A percentile compares a stretch with the other conserved stretches of the same genome.
These are phyloP conservation scores for Myotis daubentonii DNA, from an alignment of 2,797 vertebrate species.

Conservation along the genomic window DNA sequence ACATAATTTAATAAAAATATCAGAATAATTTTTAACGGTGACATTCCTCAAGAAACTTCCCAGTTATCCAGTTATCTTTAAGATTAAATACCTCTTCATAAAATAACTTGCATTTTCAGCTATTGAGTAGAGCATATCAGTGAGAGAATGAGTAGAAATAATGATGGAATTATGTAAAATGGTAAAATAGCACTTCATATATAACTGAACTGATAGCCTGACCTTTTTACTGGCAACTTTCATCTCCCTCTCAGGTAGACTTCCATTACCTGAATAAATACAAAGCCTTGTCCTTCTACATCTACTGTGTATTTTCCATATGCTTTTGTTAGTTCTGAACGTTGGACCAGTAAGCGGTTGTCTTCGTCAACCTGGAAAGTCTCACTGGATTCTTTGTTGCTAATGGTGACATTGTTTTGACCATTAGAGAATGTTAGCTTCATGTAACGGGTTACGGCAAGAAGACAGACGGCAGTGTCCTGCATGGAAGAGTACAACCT, in stretches of 20 bases:
- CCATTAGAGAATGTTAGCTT: conserved; percentile 54
- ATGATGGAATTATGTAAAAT: not conserved
- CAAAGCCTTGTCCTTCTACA: conserved; percentile 71
- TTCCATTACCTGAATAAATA: conserved; percentile 77
- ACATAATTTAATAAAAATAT: not conserved
- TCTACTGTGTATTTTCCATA: conserved; percentile 42
- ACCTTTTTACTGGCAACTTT: not conserved
- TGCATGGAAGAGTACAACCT: conserved; percentile 58
- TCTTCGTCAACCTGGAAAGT: conserved; percentile 57
- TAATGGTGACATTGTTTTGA: conserved; percentile 53
- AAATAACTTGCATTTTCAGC: not conserved
- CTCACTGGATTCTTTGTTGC: not conserved
- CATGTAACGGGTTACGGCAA: conserved; percentile 64
- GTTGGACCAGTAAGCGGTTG: conserved; percentile 74
- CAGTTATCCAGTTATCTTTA: not conserved
- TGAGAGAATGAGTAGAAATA: not conserved
- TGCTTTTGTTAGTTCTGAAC: not conserved
- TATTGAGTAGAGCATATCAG: not conserved
- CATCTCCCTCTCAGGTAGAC: not conserved
- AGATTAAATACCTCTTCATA: not conserved
- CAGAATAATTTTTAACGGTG: not conserved
- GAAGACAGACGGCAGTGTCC: conserved; percentile 72
- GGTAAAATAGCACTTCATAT: not conserved
- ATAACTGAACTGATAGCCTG: not conserved
- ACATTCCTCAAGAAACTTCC: not conserved